Percentiles rank a stretch among this genome's conserved stretches.
Evolutionary conservation across 2,888 invertebrate genomes (phyloP).

Genomic region (Taenaris catops): DNA sequence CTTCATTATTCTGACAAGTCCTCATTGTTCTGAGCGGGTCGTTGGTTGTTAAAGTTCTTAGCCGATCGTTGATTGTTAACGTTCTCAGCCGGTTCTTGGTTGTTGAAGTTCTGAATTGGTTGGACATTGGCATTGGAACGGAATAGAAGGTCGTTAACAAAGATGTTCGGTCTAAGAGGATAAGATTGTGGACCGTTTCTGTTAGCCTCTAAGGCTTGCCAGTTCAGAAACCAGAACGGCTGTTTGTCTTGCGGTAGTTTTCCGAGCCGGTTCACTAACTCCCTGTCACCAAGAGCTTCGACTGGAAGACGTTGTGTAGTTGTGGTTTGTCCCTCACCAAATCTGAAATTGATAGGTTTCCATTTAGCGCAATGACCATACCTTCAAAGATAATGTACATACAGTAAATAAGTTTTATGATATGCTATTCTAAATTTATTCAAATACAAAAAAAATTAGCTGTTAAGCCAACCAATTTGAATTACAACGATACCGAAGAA

Average conservation of each 20-base stretch:
- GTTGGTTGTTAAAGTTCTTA: too few relatives aligned
- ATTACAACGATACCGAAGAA: too few relatives aligned
- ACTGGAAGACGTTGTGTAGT: constrained; percentile 74
- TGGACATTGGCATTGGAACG: neutral
- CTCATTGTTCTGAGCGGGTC: too few relatives aligned
- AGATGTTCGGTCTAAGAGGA: constrained; percentile 36
- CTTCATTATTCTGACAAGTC: too few relatives aligned
- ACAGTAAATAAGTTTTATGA: neutral
- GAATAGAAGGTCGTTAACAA: too few relatives aligned
- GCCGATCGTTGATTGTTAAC: too few relatives aligned
- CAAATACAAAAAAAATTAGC: too few relatives aligned
- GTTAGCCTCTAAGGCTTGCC: constrained; percentile 79
- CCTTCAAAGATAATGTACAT: too few relatives aligned
- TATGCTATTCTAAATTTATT: too few relatives aligned
- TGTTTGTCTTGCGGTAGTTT: constrained; percentile 80
- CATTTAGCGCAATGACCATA: too few relatives aligned
- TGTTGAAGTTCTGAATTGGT: constrained; percentile 1
- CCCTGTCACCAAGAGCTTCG: constrained; percentile 82
- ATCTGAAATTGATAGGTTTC: constrained; percentile 33
- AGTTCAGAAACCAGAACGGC: constrained; percentile 86
- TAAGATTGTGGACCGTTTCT: constrained; percentile 50
- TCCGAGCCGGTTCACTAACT: constrained; percentile 77
- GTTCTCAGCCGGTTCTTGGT: too few relatives aligned
- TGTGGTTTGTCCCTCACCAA: constrained; percentile 31
- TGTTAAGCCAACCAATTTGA: too few relatives aligned